A percentile compares a stretch with the other conserved stretches of the same genome.
Evolutionary conservation across 2,113 vertebrate genomes (phyloP).

Genomic region (Prunella fulvescens): DNA sequence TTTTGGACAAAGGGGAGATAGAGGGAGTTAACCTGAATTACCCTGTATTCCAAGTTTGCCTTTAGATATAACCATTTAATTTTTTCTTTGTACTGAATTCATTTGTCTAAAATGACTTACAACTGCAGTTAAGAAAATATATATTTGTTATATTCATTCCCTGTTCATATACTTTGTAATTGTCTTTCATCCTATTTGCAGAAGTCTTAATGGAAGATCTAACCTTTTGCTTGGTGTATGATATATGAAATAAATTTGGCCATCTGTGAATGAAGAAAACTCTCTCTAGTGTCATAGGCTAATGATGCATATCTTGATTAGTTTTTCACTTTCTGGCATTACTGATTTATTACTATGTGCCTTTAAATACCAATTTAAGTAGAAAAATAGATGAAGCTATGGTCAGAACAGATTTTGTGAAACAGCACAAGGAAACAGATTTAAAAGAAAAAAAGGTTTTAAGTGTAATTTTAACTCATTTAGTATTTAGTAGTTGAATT

Average conservation of each 20-base stretch:
- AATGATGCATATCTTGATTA: not conserved
- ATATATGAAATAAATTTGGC: not conserved
- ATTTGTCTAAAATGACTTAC: not conserved
- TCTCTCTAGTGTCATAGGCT: not conserved
- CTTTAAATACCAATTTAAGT: not conserved
- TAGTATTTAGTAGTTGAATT: constrained; percentile 37
- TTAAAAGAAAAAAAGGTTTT: constrained; percentile 8
- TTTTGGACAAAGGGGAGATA: not conserved
- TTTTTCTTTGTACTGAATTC: not conserved
- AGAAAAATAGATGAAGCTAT: constrained; percentile 22
- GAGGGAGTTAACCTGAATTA: not conserved
- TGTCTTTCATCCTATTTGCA: not conserved
- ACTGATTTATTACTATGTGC: not conserved
- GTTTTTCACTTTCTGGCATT: not conserved
- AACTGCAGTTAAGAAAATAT: not conserved
- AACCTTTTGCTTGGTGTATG: not conserved
- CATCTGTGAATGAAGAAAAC: not conserved
- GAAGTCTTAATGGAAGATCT: not conserved
- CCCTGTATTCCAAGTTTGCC: not conserved
- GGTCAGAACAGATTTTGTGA: constrained; percentile 23
- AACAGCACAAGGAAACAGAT: not conserved
- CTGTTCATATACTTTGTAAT: not conserved
- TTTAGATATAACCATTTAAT: not conserved
- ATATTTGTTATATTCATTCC: not conserved
- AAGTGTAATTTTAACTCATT: not conserved